Conservation (phyloP, 2,888 invertebrate species). For the Holacanthella duospinosa region DNA sequence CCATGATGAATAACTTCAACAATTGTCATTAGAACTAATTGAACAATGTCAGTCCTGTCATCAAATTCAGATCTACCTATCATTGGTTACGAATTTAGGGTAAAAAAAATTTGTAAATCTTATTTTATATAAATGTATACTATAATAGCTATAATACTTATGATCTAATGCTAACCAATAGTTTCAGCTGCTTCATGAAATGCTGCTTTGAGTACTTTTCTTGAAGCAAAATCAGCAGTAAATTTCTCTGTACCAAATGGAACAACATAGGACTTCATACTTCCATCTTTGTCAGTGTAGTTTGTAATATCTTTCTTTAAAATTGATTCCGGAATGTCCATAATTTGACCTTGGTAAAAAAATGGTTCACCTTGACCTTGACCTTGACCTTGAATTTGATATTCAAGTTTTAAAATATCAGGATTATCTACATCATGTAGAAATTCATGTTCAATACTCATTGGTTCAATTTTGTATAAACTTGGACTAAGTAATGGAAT, state of each 20-base stretch:
- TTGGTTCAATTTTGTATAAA: background rate
- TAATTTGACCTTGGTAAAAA: background rate
- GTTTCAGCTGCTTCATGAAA: slow-evolving; percentile 2
- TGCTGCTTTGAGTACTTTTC: no score
- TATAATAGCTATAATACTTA: no score
- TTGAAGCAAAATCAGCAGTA: slow-evolving; percentile 10
- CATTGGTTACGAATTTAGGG: no score
- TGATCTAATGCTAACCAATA: slow-evolving; percentile 6
- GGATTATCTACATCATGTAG: background rate
- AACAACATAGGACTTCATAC: background rate
- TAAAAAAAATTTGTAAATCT: background rate
- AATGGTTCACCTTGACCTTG: background rate
- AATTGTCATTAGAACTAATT: slow-evolving; percentile 25
- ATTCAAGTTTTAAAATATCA: background rate
- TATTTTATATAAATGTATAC: background rate
- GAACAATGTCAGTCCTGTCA: slow-evolving; percentile 18
- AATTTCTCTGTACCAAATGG: background rate
- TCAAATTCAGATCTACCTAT: slow-evolving; percentile 18
- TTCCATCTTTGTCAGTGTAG: background rate
- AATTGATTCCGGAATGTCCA: background rate
- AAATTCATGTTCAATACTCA: background rate
- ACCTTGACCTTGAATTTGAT: background rate
- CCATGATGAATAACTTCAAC: slow-evolving; percentile 18
- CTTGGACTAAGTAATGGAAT: background rate
- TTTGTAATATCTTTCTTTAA: background rate